A percentile compares a stretch with the other conserved stretches of the same genome.
phyloP scores from a whole-genome alignment of 1,140 invertebrate species.

The Rhizoglyphus robini region DNA sequence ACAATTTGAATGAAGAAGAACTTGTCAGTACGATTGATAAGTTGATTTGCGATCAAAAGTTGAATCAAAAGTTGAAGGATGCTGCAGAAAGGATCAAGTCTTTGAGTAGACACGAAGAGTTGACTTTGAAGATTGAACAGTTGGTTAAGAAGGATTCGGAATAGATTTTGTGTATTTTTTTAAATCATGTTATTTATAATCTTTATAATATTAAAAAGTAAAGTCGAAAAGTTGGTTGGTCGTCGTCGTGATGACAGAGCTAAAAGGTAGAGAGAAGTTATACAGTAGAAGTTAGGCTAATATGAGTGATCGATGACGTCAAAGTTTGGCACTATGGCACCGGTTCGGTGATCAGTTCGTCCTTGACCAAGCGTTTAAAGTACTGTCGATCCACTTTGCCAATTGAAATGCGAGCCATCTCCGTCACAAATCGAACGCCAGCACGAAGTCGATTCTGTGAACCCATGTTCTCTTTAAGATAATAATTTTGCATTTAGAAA shows the following conservation, averaged over 20 bases:
- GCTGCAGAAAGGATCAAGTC: not conserved
- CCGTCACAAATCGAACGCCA: constrained; percentile 30
- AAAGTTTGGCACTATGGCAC: too few species aligned
- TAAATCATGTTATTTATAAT: too few species aligned
- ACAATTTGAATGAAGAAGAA: constrained; percentile 13
- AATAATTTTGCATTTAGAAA: too few species aligned
- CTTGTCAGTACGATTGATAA: constrained; percentile 6
- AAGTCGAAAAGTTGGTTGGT: too few species aligned
- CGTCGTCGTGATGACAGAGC: too few species aligned
- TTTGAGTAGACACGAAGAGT: not conserved
- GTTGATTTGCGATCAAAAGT: not conserved
- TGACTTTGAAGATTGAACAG: not conserved
- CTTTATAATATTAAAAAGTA: too few species aligned
- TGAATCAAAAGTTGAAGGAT: not conserved
- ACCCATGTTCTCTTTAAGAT: constrained; percentile 26
- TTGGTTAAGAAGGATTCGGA: too few species aligned
- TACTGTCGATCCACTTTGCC: constrained; percentile 27
- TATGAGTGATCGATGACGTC: too few species aligned
- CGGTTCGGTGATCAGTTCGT: constrained; percentile 1
- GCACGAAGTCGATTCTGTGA: constrained; percentile 30
- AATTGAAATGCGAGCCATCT: constrained; percentile 31
- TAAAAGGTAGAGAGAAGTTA: too few species aligned
- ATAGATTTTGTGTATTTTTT: too few species aligned
- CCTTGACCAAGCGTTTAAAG: constrained; percentile 10
- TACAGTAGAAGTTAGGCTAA: too few species aligned